Conservation (phyloP, 2,888 invertebrate species). For the Ophraella communa region DNA sequence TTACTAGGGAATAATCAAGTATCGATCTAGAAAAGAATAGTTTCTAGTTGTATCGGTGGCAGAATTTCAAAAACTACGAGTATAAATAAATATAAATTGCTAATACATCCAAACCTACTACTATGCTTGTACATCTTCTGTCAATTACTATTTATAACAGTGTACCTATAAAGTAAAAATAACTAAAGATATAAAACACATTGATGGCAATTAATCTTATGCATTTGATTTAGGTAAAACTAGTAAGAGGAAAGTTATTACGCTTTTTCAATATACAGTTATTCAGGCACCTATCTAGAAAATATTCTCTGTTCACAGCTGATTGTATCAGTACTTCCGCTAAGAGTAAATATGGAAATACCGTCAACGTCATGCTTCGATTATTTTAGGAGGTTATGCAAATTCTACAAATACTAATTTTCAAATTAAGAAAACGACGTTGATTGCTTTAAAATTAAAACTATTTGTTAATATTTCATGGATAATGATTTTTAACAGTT, state of each 20-base stretch:
- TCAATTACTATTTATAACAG: no score
- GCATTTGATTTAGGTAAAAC: conserved; percentile 23
- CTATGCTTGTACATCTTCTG: no score
- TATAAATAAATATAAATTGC: not conserved
- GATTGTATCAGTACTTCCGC: conserved; percentile 46
- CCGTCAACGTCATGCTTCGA: conserved; percentile 45
- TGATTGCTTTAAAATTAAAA: conserved; percentile 39
- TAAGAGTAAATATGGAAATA: conserved; percentile 44
- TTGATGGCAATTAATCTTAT: not conserved
- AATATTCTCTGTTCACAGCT: conserved; percentile 35
- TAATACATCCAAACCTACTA: no score
- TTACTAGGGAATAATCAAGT: conserved; percentile 30
- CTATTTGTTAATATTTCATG: conserved; percentile 49
- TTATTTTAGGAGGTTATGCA: conserved; percentile 52
- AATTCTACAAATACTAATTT: conserved; percentile 40
- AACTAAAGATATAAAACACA: not conserved
- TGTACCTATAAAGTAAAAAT: no score
- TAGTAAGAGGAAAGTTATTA: conserved; percentile 29
- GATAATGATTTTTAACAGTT: conserved; percentile 35
- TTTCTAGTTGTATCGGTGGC: conserved; percentile 12
- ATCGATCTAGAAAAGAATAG: conserved; percentile 21
- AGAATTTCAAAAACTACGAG: not conserved
- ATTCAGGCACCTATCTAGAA: conserved; percentile 38
- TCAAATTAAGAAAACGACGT: conserved; percentile 43
- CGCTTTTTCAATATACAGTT: conserved; percentile 40